Evolutionary conservation across 1,140 invertebrate genomes (phyloP), one percentile per base, ranked within the genome.

Genomic region (Eciton burchellii): DNA sequence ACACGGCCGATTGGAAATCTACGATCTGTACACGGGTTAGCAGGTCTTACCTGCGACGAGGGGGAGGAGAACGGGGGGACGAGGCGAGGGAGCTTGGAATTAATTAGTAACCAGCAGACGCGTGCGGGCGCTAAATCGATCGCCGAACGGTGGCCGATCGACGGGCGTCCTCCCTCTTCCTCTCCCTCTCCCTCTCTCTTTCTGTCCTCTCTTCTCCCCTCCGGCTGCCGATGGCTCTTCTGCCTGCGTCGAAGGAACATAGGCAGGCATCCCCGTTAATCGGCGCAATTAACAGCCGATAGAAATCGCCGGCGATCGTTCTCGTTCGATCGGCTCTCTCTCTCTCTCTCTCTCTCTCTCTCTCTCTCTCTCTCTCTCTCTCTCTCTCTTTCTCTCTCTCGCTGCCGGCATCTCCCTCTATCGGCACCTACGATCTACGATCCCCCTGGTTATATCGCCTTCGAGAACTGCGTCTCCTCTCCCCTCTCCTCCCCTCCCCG

Each of bases 241-340:
- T 57, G 86, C n/a, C n/a, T n/a, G 82, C 82, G 54, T 74, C 56
- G 35, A 35, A 3, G 35, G 35, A 35, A 35, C 35, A 6, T 35
- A 35, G 35, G 35, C 54, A 21, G 49, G 52, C 62, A 74, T 63
- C 62, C 35, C 35, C 85, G 83, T 88, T 88, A 85, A 88, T 88
- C 86, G 79, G 60, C 21, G 54, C 77, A 87, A 88, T 87, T 88
- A 88, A 88, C 76, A 73, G 82, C n/a, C 85, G 86, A 87, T 84
- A 84, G 54, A 43, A 63, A 87, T 87, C 82, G 41, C 26, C 14
- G 57, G 24, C 26, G 41, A 21, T 65, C 73, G 71, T 70, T 72
- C 73, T 56, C 65, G 65, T 59, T 49, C 71, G 24, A 63, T 74
- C 63, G 24, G 35, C 35, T 35, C 29, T 29, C 68, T 79, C 56